These are phyloP conservation scores for Formicarius rufipectus DNA, from an alignment of 2,113 vertebrate species.

Conservation along the genomic window DNA sequence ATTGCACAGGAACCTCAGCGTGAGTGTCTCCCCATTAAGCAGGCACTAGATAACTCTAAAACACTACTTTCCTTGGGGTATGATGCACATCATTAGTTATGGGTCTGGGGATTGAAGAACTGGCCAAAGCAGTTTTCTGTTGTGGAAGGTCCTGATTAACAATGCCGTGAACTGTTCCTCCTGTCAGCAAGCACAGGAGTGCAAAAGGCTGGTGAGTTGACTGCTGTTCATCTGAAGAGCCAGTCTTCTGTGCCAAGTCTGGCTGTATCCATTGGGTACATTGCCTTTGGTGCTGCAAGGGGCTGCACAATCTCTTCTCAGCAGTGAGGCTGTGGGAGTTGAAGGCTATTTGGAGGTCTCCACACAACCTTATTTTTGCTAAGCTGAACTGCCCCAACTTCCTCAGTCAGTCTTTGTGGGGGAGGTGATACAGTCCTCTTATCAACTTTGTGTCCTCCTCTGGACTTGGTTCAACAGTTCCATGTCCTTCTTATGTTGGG, in stretches of 20 bases:
- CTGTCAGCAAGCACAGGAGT: not conserved
- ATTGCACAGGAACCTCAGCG: not conserved
- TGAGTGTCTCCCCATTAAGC: not conserved
- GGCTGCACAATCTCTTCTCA: not conserved
- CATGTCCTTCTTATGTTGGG: not conserved
- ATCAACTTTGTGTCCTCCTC: not conserved
- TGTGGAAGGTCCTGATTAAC: not conserved
- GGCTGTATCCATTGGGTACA: not conserved
- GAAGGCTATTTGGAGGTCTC: not conserved
- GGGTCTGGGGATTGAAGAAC: not conserved
- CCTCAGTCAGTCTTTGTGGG: not conserved
- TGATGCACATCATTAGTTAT: not conserved
- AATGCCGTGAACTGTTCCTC: not conserved
- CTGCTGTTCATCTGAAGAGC: not conserved
- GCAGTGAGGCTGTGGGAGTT: not conserved
- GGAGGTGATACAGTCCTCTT: not conserved
- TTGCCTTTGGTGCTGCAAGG: not conserved
- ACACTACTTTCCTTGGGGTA: not conserved
- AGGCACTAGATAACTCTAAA: not conserved
- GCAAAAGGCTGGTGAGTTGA: not conserved
- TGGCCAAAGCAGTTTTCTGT: not conserved
- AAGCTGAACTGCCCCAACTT: not conserved
- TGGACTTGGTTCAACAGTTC: not conserved
- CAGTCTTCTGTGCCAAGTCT: not conserved
- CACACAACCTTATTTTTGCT: not conserved